Percentiles rank a stretch among this genome's conserved stretches.
Evolutionary conservation across 2,888 invertebrate genomes (phyloP).

Genomic region (Ichneumoninae sp.): DNA sequence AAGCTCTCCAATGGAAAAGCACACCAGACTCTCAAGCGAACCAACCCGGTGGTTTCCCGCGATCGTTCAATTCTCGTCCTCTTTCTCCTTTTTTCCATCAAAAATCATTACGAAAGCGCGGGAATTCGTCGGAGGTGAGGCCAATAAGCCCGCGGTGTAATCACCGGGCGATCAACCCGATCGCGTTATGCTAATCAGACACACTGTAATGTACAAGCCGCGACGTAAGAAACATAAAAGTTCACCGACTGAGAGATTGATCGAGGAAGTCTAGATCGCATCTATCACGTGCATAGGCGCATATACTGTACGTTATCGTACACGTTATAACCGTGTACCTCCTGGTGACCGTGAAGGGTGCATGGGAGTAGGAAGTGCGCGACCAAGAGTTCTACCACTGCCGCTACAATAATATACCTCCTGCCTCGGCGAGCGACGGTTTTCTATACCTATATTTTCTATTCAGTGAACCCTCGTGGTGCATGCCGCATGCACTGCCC

Average conservation of each 20-base stretch:
- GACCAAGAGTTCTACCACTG: slow-evolving; percentile 20
- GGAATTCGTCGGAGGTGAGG: slow-evolving; percentile 53
- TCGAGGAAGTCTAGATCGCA: slow-evolving; percentile 61
- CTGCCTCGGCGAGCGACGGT: background rate
- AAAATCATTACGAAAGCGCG: slow-evolving; percentile 51
- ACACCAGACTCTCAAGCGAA: slow-evolving; percentile 25
- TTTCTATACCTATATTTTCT: slow-evolving; percentile 33
- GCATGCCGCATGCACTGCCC: slow-evolving; percentile 30
- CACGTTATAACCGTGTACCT: slow-evolving; percentile 42
- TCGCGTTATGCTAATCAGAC: slow-evolving; percentile 64
- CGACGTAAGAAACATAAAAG: slow-evolving; percentile 12
- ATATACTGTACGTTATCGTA: slow-evolving; percentile 37
- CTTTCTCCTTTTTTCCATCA: slow-evolving; percentile 1
- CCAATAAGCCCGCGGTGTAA: slow-evolving; percentile 26
- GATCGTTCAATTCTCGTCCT: slow-evolving; percentile 18
- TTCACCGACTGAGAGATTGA: slow-evolving; percentile 60
- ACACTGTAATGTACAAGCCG: background rate
- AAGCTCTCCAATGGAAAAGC: slow-evolving; percentile 13
- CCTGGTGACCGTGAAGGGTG: slow-evolving; percentile 53
- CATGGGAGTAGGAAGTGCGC: slow-evolving; percentile 57
- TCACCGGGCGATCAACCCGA: slow-evolving; percentile 53
- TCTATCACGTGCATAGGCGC: slow-evolving; percentile 49
- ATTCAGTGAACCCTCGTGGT: slow-evolving; percentile 30
- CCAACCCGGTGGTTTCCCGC: slow-evolving; percentile 42
- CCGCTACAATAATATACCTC: slow-evolving; percentile 21